Evolutionary conservation across 2,113 vertebrate genomes (phyloP).

Genomic region (Sturnira hondurensis): DNA sequence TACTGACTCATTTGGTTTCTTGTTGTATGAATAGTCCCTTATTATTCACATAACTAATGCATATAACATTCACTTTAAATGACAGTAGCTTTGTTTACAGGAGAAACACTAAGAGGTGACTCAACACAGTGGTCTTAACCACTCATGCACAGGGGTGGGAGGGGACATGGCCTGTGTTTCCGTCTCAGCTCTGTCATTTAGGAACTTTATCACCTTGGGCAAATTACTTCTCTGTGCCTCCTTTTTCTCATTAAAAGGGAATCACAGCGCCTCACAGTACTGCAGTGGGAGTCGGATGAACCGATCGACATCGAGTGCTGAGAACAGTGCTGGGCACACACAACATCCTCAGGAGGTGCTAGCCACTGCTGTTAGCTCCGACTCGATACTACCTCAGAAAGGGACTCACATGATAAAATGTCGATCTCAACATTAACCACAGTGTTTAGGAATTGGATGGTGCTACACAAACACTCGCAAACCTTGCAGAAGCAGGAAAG

Average conservation of each 20-base stretch:
- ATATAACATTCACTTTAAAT: conserved; percentile 26
- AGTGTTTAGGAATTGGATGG: background rate
- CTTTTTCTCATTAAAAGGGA: background rate
- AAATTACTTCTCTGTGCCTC: background rate
- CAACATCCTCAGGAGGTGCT: background rate
- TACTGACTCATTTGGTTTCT: conserved; percentile 41
- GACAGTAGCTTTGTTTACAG: background rate
- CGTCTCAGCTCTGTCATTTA: background rate
- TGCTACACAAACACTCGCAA: background rate
- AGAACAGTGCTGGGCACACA: background rate
- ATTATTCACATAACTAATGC: conserved; percentile 35
- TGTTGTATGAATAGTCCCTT: background rate
- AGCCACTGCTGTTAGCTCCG: background rate
- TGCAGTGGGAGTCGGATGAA: background rate
- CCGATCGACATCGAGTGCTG: background rate
- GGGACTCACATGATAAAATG: background rate
- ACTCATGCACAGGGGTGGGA: background rate
- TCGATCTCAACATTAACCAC: background rate
- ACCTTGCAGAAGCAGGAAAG: background rate
- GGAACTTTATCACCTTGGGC: background rate
- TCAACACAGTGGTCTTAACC: background rate
- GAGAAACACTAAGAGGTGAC: background rate
- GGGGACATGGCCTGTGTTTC: background rate
- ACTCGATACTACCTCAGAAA: background rate
- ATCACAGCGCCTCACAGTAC: background rate